Evolutionary conservation across 1,140 invertebrate species (phyloP).

Genomic region (Pseudobourletiella spinata): DNA sequence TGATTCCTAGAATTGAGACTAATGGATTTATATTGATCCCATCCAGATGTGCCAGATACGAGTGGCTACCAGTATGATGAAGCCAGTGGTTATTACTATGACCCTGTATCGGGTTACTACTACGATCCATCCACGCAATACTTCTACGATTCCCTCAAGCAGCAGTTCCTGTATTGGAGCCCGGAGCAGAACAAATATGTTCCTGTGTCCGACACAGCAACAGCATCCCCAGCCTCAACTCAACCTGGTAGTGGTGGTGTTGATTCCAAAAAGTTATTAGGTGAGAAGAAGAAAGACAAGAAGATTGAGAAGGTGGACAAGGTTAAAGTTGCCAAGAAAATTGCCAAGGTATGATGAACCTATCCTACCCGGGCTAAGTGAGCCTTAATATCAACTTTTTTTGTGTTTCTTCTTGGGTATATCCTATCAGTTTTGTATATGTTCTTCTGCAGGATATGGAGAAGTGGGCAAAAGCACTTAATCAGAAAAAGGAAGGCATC

Average conservation of each 20-base stretch:
- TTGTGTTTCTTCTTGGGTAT: neutral
- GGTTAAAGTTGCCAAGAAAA: conserved; percentile 95
- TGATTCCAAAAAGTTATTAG: conserved; percentile 40
- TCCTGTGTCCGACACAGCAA: conserved; percentile 48
- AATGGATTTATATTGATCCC: too few species aligned
- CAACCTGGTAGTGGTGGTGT: conserved; percentile 34
- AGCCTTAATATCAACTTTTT: neutral
- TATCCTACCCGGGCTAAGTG: neutral
- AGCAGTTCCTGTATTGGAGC: conserved; percentile 95
- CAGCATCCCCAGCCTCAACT: conserved; percentile 15
- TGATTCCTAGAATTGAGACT: too few species aligned
- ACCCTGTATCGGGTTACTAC: conserved; percentile 82
- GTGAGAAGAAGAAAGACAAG: conserved; percentile 45
- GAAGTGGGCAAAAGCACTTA: conserved; percentile 92
- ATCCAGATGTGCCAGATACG: conserved; percentile 74
- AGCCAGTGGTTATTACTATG: conserved; percentile 92
- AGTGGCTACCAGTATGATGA: conserved; percentile 90
- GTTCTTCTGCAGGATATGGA: conserved; percentile 62
- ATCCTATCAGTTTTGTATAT: neutral
- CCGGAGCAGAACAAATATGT: conserved; percentile 67
- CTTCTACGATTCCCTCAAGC: conserved; percentile 80
- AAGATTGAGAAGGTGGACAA: conserved; percentile 63
- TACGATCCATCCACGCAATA: conserved; percentile 93
- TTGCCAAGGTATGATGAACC: conserved; percentile 63
- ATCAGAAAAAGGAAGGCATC: conserved; percentile 84